Conservation (phyloP, 2,888 invertebrate genomes). For the Drosophila suboccidentalis region DNA sequence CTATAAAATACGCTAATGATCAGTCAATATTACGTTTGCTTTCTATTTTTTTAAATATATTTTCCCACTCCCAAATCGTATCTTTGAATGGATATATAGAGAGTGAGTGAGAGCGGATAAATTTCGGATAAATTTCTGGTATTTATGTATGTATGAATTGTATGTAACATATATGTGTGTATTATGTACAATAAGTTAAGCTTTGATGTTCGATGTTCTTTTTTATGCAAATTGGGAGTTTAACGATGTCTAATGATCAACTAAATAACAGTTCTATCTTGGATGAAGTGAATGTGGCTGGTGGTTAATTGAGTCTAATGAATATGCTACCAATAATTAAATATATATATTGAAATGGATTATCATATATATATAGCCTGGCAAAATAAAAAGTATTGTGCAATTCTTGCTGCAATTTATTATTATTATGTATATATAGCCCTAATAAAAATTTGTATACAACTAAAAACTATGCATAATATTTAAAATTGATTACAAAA, state of each 20-base stretch:
- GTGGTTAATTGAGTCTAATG: constrained; percentile 45
- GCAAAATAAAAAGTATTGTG: constrained; percentile 45
- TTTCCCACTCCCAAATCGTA: constrained; percentile 13
- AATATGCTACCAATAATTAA: constrained; percentile 1
- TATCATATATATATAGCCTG: constrained; percentile 32
- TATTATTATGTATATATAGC: constrained; percentile 59
- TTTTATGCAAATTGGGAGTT: constrained; percentile 16
- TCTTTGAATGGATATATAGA: constrained; percentile 12
- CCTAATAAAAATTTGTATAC: constrained; percentile 75
- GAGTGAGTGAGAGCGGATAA: background rate
- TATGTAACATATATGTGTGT: constrained; percentile 24
- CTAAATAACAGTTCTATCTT: constrained; percentile 76
- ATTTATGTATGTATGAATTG: constrained; percentile 8
- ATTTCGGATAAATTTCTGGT: background rate
- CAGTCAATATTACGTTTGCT: constrained; percentile 76
- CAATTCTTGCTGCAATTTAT: constrained; percentile 70
- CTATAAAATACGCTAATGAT: constrained; percentile 71
- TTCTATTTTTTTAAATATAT: constrained; percentile 11
- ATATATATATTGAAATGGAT: constrained; percentile 5
- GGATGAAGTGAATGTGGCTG: background rate
- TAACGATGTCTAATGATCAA: constrained; percentile 57
- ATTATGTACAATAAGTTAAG: constrained; percentile 48
- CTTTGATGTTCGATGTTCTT: constrained; percentile 30
- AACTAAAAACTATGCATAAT: constrained; percentile 70
- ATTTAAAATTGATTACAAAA: constrained; percentile 76